Conservation (phyloP, 2,113 vertebrate genomes). For the Gallinago media region DNA sequence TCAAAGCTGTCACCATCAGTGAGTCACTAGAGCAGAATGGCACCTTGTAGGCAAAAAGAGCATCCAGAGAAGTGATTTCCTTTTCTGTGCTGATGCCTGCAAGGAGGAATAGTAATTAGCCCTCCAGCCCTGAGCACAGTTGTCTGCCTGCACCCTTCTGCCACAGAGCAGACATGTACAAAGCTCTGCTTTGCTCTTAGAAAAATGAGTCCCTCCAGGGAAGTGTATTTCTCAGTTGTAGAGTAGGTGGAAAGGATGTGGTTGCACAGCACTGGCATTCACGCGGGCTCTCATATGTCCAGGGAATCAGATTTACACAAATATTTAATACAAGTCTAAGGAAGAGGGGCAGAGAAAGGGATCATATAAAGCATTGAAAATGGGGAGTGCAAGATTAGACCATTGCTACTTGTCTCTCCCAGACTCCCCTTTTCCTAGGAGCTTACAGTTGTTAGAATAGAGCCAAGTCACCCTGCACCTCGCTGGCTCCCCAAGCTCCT, state of each 20-base stretch:
- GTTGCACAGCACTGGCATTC: background rate
- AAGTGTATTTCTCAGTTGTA: background rate
- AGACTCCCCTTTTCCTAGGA: background rate
- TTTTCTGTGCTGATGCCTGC: constrained; percentile 9
- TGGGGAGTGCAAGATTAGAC: background rate
- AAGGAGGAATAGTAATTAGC: constrained; percentile 52
- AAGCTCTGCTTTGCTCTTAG: background rate
- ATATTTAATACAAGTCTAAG: background rate
- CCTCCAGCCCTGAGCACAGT: constrained; percentile 1
- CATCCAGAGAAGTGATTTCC: constrained; percentile 14
- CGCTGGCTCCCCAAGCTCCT: background rate
- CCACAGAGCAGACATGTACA: background rate
- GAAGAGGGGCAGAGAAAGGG: background rate
- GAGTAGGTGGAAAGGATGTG: background rate
- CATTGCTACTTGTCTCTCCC: background rate
- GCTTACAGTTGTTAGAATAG: background rate
- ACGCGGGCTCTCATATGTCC: background rate
- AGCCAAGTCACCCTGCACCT: background rate
- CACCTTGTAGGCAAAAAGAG: constrained; percentile 40
- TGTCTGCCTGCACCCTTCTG: constrained; percentile 4
- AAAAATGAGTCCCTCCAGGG: background rate
- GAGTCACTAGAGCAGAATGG: constrained; percentile 33
- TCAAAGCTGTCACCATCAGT: constrained; percentile 21
- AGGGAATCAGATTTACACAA: background rate
- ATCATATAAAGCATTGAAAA: background rate